Base-by-base conservation (phyloP, 2,888 invertebrate genomes). In the Craniophora ligustri region DNA sequence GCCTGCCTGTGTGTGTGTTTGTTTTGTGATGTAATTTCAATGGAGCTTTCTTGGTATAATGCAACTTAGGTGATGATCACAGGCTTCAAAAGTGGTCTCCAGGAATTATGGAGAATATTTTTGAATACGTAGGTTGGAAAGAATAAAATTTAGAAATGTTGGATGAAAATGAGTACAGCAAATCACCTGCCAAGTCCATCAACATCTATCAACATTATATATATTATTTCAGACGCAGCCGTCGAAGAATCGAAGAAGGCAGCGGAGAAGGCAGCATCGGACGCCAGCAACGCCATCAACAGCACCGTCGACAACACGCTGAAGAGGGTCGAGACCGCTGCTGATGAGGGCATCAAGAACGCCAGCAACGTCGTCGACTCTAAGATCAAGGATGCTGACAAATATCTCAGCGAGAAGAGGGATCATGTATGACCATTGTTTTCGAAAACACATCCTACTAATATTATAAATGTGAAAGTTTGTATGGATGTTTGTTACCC, bases 301-400 rank as follows among this genome's bases (percentile, higher is more conserved):
- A 87, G 87, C 66, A 87, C 89, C 6, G 89, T 93, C 0, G 93
- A 93, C 73, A 86, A 79, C 78, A 90, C 91, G 0, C 78, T 93
- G 47, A 88, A 91, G 82, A 77, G 89, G 35, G 91, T 88, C 30
- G 93, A 92, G 65, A 58, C 49, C 13, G 94, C 94, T 16, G 85
- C 95, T 15, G 95, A 95, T 64, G 93, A 94, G 63, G 94, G 94
- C 46, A 82, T 95, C 69, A 94, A 94, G 88, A 90, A 93, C 76
- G 94, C 95, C 14, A 91, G 94, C 51, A 85, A 93, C 14, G 90
- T 94, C 8, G 94, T 95, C 38, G 95, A 95, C 78, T 81, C 94
- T 60, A 95, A 95, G 86, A 82, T 96, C 73, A 94, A 94, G 76
- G 94, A 95, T 57, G 94, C 96, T 18, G 95, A 95, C 78, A 94